Conservation (phyloP, 2,888 invertebrate genomes). For the Macropis europaea region DNA sequence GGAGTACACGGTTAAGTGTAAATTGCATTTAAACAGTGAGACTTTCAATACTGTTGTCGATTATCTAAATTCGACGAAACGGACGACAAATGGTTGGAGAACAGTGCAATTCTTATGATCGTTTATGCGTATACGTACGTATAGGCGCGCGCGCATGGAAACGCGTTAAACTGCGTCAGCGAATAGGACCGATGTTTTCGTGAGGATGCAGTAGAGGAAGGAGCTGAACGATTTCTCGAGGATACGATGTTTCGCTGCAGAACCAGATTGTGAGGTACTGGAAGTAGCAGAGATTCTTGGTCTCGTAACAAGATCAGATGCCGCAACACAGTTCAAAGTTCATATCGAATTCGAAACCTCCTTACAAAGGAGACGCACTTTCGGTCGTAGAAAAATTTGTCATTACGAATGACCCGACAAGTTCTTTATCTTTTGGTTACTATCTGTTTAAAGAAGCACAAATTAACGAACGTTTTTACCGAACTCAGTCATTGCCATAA, state of each 20-base stretch:
- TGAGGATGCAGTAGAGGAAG: constrained; percentile 6
- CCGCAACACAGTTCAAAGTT: no score
- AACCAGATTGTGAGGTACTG: neutral
- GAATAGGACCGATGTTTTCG: constrained; percentile 8
- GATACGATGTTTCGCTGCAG: neutral
- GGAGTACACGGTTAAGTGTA: constrained; percentile 41
- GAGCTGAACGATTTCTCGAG: constrained; percentile 1
- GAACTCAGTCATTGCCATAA: no score
- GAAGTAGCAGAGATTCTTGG: constrained; percentile 1
- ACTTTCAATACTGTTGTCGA: constrained; percentile 33
- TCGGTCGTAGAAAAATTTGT: no score
- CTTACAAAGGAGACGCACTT: no score
- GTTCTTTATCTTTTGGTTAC: no score
- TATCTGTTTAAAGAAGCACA: no score
- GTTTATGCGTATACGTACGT: neutral
- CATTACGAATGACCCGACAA: no score
- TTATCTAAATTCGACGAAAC: constrained; percentile 7
- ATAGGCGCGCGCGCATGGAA: neutral
- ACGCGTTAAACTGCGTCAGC: neutral
- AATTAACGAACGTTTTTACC: no score
- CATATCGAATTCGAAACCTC: no score
- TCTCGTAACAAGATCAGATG: constrained; percentile 16
- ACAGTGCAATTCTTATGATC: constrained; percentile 54
- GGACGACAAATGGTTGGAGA: constrained; percentile 6
- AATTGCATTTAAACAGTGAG: constrained; percentile 15